A percentile compares a stretch with the other conserved stretches of the same genome.
Evolutionary conservation across 2,888 invertebrate genomes (phyloP).

Genomic region (Drosophila sordidula): DNA sequence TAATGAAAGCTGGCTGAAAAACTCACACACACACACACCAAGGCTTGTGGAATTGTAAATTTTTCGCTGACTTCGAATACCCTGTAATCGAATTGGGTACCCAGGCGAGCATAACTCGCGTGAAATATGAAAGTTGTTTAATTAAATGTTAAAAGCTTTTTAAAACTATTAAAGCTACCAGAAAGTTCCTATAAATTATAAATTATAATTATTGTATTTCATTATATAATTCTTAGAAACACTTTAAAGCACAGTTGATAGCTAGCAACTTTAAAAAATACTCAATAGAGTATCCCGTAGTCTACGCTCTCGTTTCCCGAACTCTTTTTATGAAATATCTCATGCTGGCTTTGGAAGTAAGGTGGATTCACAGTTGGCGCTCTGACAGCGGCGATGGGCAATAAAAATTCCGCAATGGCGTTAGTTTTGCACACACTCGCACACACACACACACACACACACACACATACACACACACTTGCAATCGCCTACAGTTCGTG

Average conservation of each 20-base stretch:
- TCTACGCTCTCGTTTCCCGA: not conserved
- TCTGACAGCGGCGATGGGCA: constrained; percentile 66
- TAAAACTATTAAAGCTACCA: no score
- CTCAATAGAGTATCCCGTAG: constrained; percentile 2
- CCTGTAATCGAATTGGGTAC: not conserved
- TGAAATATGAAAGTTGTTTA: no score
- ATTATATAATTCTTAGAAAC: no score
- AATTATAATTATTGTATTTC: no score
- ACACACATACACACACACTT: not conserved
- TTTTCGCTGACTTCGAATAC: constrained; percentile 50
- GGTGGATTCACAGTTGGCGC: constrained; percentile 50
- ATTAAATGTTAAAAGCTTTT: no score
- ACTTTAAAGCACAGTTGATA: no score
- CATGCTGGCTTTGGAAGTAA: constrained; percentile 56
- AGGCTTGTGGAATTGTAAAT: constrained; percentile 49
- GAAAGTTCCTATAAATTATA: no score
- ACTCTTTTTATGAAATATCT: constrained; percentile 69
- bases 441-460: constrained; percentile 6
- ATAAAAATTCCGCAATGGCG: constrained; percentile 77
- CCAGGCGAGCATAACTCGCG: not conserved
- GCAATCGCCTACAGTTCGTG: constrained; percentile 3
- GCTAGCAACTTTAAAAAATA: not conserved
- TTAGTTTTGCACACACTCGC: constrained; percentile 47
- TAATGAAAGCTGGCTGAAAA: constrained; percentile 61
- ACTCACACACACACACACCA: constrained; percentile 25